Conservation (phyloP, 2,113 vertebrate species). For the Oryzias woworae region DNA sequence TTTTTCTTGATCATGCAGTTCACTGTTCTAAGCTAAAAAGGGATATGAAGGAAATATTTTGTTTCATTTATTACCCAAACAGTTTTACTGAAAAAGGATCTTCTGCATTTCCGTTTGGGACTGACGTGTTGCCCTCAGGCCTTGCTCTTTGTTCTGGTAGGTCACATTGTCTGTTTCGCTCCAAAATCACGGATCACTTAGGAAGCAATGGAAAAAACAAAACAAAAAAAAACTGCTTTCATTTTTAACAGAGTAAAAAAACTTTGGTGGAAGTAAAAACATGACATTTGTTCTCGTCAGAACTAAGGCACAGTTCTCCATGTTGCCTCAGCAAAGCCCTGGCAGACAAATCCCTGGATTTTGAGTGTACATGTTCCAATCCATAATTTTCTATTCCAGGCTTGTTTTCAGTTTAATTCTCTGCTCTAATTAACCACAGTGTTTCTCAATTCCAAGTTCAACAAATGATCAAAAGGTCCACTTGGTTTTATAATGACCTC, state of each 20-base stretch:
- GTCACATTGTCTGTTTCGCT: slow-evolving; percentile 32
- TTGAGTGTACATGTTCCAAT: too few relatives aligned
- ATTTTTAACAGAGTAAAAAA: slow-evolving; percentile 29
- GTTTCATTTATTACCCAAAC: slow-evolving; percentile 18
- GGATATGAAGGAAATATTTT: not conserved
- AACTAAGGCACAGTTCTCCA: slow-evolving; percentile 2
- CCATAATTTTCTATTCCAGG: too few relatives aligned
- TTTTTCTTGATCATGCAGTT: slow-evolving; percentile 27
- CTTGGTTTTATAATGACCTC: too few relatives aligned
- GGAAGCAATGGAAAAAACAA: slow-evolving; percentile 41
- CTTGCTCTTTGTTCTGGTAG: slow-evolving; percentile 55
- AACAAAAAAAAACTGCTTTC: slow-evolving; percentile 24
- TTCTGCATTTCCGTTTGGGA: slow-evolving; percentile 35
- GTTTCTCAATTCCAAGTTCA: too few relatives aligned
- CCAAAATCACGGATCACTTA: slow-evolving; percentile 44
- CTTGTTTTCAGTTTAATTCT: too few relatives aligned
- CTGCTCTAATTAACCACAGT: too few relatives aligned
- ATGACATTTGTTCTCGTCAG: not conserved
- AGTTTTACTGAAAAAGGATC: slow-evolving; percentile 30
- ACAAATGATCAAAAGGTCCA: too few relatives aligned
- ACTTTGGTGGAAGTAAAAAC: slow-evolving; percentile 32
- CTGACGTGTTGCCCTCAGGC: slow-evolving; percentile 32
- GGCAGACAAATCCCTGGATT: too few relatives aligned
- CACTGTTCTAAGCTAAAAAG: slow-evolving; percentile 4
- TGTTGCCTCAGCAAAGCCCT: not conserved